A percentile compares a stretch with the other conserved stretches of the same genome.
These are phyloP conservation scores for Prochilodus magdalenae DNA, from an alignment of 2,113 vertebrate genomes.

Conservation along the genomic window DNA sequence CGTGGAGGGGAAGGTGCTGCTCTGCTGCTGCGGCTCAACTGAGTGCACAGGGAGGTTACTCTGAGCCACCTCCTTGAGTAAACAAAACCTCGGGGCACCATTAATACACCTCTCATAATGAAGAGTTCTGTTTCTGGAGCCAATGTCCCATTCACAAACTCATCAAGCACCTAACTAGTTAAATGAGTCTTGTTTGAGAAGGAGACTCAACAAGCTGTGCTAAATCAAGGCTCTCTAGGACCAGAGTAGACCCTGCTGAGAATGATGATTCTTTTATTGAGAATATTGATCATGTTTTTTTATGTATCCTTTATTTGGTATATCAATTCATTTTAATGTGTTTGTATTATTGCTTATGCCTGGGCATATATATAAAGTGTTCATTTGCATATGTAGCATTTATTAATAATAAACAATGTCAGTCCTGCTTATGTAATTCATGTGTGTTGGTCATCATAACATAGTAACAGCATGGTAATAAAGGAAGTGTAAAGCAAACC, in stretches of 20 bases:
- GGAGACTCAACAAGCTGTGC: too few relatives aligned
- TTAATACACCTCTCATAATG: neutral
- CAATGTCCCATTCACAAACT: too few relatives aligned
- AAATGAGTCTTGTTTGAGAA: too few relatives aligned
- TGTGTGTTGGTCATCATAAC: too few relatives aligned
- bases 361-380: neutral
- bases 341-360: neutral
- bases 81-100: neutral
- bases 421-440: neutral
- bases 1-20: slow-evolving; percentile 84
- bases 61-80: neutral
- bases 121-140: neutral
- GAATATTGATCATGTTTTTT: neutral
- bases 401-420: slow-evolving; percentile 15
- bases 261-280: neutral
- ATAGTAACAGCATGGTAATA: too few relatives aligned
- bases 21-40: slow-evolving; percentile 86
- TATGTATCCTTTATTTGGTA: neutral
- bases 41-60: slow-evolving; percentile 78
- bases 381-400: slow-evolving; percentile 10
- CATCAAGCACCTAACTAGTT: too few relatives aligned
- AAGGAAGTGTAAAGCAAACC: too few relatives aligned
- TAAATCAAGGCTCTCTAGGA: too few relatives aligned
- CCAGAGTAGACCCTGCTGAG: too few relatives aligned
- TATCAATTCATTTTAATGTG: neutral